phyloP scores from a whole-genome alignment of 2,888 invertebrate species.

The Carabus problematicus region DNA sequence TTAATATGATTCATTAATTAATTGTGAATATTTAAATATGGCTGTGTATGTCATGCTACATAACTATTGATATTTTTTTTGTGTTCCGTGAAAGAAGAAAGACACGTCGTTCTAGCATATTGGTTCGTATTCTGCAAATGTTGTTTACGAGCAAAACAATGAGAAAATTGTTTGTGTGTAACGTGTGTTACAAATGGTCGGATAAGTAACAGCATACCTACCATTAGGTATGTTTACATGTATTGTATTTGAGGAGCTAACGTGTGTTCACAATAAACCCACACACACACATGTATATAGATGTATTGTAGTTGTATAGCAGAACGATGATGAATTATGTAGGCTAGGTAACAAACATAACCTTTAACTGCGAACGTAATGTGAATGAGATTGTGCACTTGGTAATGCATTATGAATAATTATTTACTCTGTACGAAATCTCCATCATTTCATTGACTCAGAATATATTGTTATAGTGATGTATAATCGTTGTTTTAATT shows the following conservation, averaged over 20 bases:
- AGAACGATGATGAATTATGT: constrained; percentile 20
- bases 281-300: constrained; percentile 40
- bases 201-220: background rate
- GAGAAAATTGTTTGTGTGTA: no score
- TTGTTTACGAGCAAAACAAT: no score
- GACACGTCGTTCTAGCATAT: constrained; percentile 2
- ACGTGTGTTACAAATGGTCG: constrained; percentile 5
- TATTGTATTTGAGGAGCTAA: no score
- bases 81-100: no score
- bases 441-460: constrained; percentile 28
- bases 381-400: background rate
- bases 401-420: constrained; percentile 11
- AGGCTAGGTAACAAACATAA: no score
- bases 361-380: constrained; percentile 1
- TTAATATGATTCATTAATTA: background rate
- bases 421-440: constrained; percentile 32
- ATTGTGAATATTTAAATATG: constrained; percentile 32
- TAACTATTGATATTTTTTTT: background rate
- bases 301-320: constrained; percentile 39
- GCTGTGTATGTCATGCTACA: constrained; percentile 37
- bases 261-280: constrained; percentile 15
- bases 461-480: constrained; percentile 40
- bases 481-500: constrained; percentile 30
- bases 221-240: no score
- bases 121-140: no score